Conservation (phyloP, 2,888 invertebrate species). For the Resseliella maxima region DNA sequence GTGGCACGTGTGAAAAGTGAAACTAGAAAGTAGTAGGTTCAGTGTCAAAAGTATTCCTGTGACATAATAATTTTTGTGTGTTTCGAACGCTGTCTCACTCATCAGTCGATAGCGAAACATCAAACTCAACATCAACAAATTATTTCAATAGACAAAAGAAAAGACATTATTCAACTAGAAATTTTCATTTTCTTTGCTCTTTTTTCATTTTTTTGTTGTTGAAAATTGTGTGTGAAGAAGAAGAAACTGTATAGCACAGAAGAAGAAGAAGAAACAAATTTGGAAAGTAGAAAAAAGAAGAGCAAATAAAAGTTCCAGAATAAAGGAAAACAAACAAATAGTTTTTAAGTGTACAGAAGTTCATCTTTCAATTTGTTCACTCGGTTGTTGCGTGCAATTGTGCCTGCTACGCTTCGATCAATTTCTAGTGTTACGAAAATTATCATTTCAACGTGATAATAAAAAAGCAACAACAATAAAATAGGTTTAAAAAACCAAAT, state of each 20-base stretch:
- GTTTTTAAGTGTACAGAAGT: conserved; percentile 31
- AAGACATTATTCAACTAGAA: conserved; percentile 23
- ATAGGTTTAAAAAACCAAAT: too few species aligned
- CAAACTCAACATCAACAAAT: conserved; percentile 45
- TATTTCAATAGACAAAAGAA: conserved; percentile 50
- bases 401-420: too few species aligned
- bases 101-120: conserved; percentile 46
- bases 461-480: too few species aligned
- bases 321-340: background rate
- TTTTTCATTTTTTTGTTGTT: too few species aligned
- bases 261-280: background rate
- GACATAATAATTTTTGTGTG: conserved; percentile 52
- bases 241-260: too few species aligned
- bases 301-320: background rate
- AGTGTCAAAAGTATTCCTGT: conserved; percentile 43
- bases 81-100: conserved; percentile 22
- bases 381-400: too few species aligned
- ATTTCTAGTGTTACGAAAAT: too few species aligned
- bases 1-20: conserved; percentile 38
- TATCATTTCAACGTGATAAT: too few species aligned
- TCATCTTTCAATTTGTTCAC: background rate
- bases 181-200: background rate
- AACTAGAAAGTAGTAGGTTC: conserved; percentile 21
- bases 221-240: too few species aligned
- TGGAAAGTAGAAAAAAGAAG: background rate